Base-by-base conservation (phyloP, 2,113 vertebrate genomes). In the Balaeniceps rex region DNA sequence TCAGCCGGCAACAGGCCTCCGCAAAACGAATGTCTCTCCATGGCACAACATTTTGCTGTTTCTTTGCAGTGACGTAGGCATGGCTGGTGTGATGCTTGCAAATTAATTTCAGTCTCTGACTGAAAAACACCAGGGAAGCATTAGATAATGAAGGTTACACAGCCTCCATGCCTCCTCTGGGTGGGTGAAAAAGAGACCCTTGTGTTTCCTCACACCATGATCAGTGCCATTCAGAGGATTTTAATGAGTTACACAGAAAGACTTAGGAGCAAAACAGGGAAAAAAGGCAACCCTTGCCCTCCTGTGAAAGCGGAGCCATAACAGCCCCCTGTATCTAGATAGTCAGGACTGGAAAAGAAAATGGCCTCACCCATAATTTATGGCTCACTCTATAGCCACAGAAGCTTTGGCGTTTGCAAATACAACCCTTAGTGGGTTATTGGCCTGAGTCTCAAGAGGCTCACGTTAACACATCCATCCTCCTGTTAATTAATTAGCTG, bases 401-500 rank as follows among this genome's bases (percentile, higher is more conserved):
- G 92, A 93, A 94, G 75, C 83, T 83, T 83, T 90, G 83, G 87
- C 0, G 2, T 74, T 97, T 97, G 95, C 83, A 92, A 96, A 93
- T 85, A 57, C 0, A 52, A 94, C 86, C 94, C 92, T 95, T 80
- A 76, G 93, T 94, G 93, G 94, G 87, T 91, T 97, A 97, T 97
- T 97, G 97, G 97, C 88, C 89, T 29, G 72, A 49, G 46, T 72
- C 89, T 96, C 96, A 88, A 94, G 97, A 95, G 92, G 52, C 92
- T 85, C 49, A 90, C 8, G 9, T 78, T 91, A 97, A 94, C 89
- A 92, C 68, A 93, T 91, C 88, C 94, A 90, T 96, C 85, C 88
- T 88, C 60, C 85, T 96, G 68, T 92, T 97, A 97, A 97, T 97
- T 97, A 97, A 98, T 97, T 95, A 96, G 74, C 85, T 91, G 95